Evolutionary conservation across 2,113 vertebrate species (phyloP).

Genomic region (Pygoscelis adeliae): DNA sequence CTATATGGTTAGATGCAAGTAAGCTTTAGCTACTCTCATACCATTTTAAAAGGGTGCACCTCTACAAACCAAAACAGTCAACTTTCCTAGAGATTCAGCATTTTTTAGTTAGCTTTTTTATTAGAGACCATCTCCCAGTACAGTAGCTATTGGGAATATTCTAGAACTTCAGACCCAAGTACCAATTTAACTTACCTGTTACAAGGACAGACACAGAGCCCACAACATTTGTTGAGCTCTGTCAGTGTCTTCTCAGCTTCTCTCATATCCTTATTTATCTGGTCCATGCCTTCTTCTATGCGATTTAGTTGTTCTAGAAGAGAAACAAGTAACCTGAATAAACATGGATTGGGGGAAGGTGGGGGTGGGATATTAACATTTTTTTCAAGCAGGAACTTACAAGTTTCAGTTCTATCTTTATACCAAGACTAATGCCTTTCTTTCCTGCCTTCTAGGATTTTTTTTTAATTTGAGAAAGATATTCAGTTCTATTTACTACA

Average conservation of each 20-base stretch:
- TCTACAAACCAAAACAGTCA: not conserved
- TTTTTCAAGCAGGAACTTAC: not conserved
- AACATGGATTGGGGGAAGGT: not conserved
- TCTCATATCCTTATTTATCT: slow-evolving; percentile 97
- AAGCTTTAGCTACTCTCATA: not conserved
- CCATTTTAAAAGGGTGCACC: not conserved
- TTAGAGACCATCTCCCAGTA: not conserved
- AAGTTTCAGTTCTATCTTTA: not conserved
- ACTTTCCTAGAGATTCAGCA: not conserved
- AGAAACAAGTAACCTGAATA: slow-evolving; percentile 5
- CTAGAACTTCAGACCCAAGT: not conserved
- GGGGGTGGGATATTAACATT: not conserved
- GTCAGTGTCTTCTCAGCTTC: slow-evolving; percentile 94
- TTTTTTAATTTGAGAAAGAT: not conserved
- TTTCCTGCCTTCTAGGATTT: not conserved
- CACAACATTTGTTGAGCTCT: slow-evolving; percentile 95
- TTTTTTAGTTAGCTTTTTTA: not conserved
- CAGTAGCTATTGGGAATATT: not conserved
- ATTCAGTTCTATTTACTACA: not conserved
- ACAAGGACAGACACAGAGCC: slow-evolving; percentile 94
- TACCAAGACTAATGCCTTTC: not conserved
- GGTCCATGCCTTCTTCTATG: slow-evolving; percentile 93
- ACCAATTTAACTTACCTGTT: slow-evolving; percentile 83
- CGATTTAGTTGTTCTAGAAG: slow-evolving; percentile 87
- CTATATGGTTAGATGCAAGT: not conserved